These are phyloP conservation scores for Nemoura dubitans DNA, from an alignment of 2,888 invertebrate species.

Conservation along the genomic window DNA sequence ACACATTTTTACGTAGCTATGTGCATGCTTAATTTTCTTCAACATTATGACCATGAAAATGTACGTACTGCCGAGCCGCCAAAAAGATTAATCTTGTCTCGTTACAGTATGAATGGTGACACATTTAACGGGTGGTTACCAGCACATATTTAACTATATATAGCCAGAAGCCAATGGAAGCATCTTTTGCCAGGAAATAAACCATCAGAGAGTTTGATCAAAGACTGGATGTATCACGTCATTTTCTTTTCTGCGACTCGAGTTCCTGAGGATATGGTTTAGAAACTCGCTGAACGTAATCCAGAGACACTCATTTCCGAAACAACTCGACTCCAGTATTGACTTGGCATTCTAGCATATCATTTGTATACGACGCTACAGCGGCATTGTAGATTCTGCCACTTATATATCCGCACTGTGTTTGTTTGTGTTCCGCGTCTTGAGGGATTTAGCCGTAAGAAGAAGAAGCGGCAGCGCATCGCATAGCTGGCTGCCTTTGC, in stretches of 20 bases:
- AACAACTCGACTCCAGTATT: neutral
- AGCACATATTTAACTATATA: no score
- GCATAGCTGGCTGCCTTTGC: neutral
- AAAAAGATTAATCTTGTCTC: neutral
- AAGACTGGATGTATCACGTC: neutral
- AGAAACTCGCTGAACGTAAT: neutral
- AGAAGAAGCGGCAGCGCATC: neutral
- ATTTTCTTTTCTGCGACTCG: neutral
- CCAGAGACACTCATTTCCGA: neutral
- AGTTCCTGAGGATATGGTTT: neutral
- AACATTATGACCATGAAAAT: neutral
- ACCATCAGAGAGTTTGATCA: neutral
- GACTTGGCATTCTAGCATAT: neutral
- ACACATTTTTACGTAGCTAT: neutral
- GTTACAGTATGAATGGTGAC: no score
- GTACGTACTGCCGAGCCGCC: neutral
- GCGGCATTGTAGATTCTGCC: neutral
- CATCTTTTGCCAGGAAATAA: no score
- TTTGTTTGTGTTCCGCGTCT: constrained; percentile 30
- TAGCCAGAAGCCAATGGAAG: no score
- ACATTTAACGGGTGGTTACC: no score
- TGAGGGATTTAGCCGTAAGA: constrained; percentile 18
- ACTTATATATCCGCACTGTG: neutral
- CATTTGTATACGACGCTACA: neutral
- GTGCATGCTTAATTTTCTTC: neutral